These are phyloP conservation scores for Magallana nippona DNA, from an alignment of 2,888 invertebrate genomes.

Conservation along the genomic window DNA sequence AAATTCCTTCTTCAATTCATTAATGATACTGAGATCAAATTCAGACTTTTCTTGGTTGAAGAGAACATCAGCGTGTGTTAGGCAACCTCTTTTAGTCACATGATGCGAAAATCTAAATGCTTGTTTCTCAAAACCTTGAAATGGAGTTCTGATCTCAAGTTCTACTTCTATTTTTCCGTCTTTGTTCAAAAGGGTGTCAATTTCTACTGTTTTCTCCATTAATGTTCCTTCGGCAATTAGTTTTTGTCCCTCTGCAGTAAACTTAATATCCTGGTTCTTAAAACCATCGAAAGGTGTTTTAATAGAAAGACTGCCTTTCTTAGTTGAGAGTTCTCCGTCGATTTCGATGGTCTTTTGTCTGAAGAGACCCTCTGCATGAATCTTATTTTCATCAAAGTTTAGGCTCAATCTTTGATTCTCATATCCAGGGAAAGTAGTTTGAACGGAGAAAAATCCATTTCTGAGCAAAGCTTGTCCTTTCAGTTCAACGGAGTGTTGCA, in stretches of 20 bases:
- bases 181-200: slow-evolving; percentile 15
- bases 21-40: slow-evolving; percentile 39
- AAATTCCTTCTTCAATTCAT: slow-evolving; percentile 38
- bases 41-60: slow-evolving; percentile 32
- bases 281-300: slow-evolving; percentile 32
- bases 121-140: slow-evolving; percentile 22
- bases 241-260: background rate
- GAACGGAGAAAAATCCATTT: background rate
- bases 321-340: background rate
- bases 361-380: slow-evolving; percentile 25
- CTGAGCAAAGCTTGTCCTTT: background rate
- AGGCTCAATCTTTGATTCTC: background rate
- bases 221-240: background rate
- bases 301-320: background rate
- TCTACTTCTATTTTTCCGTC: slow-evolving; percentile 16
- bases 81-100: slow-evolving; percentile 5
- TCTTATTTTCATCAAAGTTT: slow-evolving; percentile 8
- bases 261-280: slow-evolving; percentile 12
- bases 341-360: slow-evolving; percentile 13
- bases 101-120: slow-evolving; percentile 3
- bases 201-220: background rate
- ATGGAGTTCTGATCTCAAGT: slow-evolving; percentile 36
- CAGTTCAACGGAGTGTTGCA: background rate
- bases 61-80: slow-evolving; percentile 19
- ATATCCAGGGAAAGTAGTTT: slow-evolving; percentile 32